Base-by-base conservation (phyloP, 2,888 invertebrate genomes). In the Seira sanloemensis region DNA sequence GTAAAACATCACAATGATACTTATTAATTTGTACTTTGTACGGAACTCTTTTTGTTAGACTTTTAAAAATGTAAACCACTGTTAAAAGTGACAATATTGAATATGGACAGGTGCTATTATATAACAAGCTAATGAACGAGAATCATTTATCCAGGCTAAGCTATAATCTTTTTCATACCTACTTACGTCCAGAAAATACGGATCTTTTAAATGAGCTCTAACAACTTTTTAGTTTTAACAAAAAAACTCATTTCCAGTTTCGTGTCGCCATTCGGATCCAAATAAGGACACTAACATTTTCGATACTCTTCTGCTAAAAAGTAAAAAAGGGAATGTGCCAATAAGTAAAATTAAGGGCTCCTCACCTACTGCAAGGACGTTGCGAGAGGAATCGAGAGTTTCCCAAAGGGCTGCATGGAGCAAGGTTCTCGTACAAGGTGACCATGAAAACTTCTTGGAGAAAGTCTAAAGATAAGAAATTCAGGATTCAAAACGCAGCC, bases 151-250 rank as follows among this genome's bases (percentile, higher is more conserved):
- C 12, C 37, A 7, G 37, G 37, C 5, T 37, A 37, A 37, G 4
- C 37, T 37, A 4, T 37, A 37, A 12, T 4, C 37, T 7, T 7
- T 37, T 37, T 12, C 4, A 37, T 37, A 4, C 12, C 37, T 7
- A 37, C 23, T 71, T 21, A 73, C 73, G 58, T 73, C 54, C 73
- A n/a, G n/a, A n/a, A 73, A 2, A 62, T 16, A 65, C 27, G 74
- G 46, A 74, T 74, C 74, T 74, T 74, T 65, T 65, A n/a, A 65
- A 74, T 27, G 74, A 74, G 74, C 74, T 74, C 74, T 74, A 27
- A 65, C 1, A 65, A 21, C 25, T 37, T 37, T 37, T 37, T 37
- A n/a, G n/a, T 37, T 12, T 4, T 37, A 37, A 37, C 37, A 37
- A 7, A 37, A 37, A 37, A 37, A 37, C 37, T 37, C 37, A 37